phyloP scores from a whole-genome alignment of 1,140 invertebrate genomes.

The Chelonus insularis region DNA sequence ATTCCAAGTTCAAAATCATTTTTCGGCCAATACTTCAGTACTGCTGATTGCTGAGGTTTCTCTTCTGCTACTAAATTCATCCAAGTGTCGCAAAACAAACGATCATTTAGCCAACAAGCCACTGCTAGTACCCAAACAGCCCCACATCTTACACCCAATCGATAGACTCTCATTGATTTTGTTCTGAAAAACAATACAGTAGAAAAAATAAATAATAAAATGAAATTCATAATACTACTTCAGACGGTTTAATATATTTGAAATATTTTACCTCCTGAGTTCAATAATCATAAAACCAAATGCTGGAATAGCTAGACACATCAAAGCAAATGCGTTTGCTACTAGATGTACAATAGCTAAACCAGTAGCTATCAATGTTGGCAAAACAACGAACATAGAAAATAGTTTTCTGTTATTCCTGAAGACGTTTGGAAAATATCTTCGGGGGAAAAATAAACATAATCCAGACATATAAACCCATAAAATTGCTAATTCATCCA shows the following conservation, averaged over 20 bases:
- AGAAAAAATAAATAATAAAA: slow-evolving; percentile 15
- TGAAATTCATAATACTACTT: neutral
- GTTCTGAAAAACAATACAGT: slow-evolving; percentile 60
- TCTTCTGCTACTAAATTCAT: slow-evolving; percentile 71
- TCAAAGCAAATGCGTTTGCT: slow-evolving; percentile 77
- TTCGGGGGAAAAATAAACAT: slow-evolving; percentile 72
- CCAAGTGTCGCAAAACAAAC: slow-evolving; percentile 78
- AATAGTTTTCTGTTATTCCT: slow-evolving; percentile 66
- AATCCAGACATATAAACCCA: slow-evolving; percentile 80
- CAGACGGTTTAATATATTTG: no score
- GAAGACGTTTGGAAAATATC: slow-evolving; percentile 70
- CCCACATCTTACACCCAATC: slow-evolving; percentile 69
- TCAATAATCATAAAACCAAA: slow-evolving; percentile 69
- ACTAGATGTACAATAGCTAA: slow-evolving; percentile 73
- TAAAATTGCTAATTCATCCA: slow-evolving; percentile 79
- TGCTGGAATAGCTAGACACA: slow-evolving; percentile 73
- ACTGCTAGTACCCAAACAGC: slow-evolving; percentile 71
- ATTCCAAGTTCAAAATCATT: slow-evolving; percentile 76
- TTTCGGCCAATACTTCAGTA: slow-evolving; percentile 74
- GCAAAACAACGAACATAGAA: slow-evolving; percentile 61
- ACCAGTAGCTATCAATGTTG: slow-evolving; percentile 67
- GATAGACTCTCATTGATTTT: slow-evolving; percentile 66
- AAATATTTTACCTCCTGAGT: slow-evolving; percentile 68
- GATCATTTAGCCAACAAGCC: slow-evolving; percentile 76
- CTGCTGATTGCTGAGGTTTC: slow-evolving; percentile 69